Evolutionary conservation across 2,797 vertebrate genomes (phyloP).

Genomic region (Artibeus lituratus): DNA sequence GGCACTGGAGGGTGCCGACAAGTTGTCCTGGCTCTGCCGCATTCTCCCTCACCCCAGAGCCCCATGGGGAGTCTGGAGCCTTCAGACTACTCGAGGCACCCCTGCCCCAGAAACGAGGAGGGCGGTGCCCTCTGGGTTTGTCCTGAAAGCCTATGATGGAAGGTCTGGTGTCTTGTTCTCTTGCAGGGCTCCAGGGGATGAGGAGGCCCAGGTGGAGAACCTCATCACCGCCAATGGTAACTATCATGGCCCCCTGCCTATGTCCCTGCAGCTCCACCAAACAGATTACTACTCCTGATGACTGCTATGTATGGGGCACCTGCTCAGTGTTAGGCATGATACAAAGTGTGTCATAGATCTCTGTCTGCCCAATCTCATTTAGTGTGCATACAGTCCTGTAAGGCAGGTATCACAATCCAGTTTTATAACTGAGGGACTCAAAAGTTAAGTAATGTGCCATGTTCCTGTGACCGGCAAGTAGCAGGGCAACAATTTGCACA

Average conservation of each 20-base stretch:
- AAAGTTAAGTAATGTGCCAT: not conserved
- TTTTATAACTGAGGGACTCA: not conserved
- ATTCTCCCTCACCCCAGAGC: rapidly evolving
- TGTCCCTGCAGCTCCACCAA: rapidly evolving
- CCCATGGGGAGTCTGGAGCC: not conserved
- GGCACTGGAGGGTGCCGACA: not conserved
- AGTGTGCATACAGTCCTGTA: rapidly evolving
- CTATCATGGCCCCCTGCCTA: rapidly evolving
- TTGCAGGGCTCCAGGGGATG: slow-evolving; percentile 89
- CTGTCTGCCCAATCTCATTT: not conserved
- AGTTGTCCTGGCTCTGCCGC: not conserved
- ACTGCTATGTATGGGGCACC: rapidly evolving
- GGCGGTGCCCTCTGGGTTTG: rapidly evolving
- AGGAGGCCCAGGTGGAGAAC: slow-evolving; percentile 92
- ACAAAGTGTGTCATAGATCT: too few relatives aligned
- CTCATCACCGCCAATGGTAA: slow-evolving; percentile 92
- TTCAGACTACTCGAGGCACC: rapidly evolving
- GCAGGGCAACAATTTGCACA: not conserved
- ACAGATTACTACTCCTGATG: rapidly evolving
- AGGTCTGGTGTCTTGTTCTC: not conserved
- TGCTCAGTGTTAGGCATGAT: not conserved
- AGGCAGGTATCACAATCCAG: rapidly evolving
- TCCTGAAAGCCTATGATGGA: rapidly evolving
- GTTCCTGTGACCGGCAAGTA: not conserved
- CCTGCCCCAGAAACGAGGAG: too few relatives aligned